Conservation (phyloP, 1,140 invertebrate genomes). For the Anastrepha ludens region DNA sequence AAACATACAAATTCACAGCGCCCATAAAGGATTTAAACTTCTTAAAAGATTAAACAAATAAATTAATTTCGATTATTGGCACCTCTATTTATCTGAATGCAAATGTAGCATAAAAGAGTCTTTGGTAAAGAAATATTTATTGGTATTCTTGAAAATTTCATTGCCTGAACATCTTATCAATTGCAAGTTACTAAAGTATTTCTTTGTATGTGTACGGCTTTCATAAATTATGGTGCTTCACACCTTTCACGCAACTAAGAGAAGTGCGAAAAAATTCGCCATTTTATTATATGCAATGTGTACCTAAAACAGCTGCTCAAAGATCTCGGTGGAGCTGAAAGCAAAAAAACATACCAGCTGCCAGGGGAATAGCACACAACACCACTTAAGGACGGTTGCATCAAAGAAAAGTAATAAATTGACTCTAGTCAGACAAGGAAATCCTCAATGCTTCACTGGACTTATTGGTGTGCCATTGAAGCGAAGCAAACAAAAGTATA, state of each 20-base stretch:
- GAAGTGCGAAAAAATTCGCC: background rate
- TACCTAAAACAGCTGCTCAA: background rate
- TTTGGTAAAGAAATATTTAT: too few relatives aligned
- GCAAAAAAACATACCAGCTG: background rate
- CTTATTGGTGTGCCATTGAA: slow-evolving; percentile 55
- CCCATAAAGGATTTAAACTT: too few relatives aligned
- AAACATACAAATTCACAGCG: too few relatives aligned
- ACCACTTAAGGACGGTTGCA: slow-evolving; percentile 32
- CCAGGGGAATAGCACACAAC: background rate
- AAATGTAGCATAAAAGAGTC: too few relatives aligned
- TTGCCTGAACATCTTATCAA: too few relatives aligned
- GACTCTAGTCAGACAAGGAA: slow-evolving; percentile 58
- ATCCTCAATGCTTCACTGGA: slow-evolving; percentile 57
- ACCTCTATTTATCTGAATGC: too few relatives aligned
- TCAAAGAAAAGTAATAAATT: slow-evolving; percentile 57
- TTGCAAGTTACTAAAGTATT: too few relatives aligned
- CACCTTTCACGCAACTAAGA: background rate
- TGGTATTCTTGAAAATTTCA: too few relatives aligned
- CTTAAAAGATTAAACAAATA: too few relatives aligned
- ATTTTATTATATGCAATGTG: background rate
- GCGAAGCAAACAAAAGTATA: background rate
- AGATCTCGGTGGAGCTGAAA: background rate
- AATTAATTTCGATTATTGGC: too few relatives aligned
- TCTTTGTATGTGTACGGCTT: background rate
- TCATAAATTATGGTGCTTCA: background rate